A percentile compares a stretch with the other conserved stretches of the same genome.
phyloP scores from a whole-genome alignment of 1,140 invertebrate genomes.

The Saccostrea glomerata region DNA sequence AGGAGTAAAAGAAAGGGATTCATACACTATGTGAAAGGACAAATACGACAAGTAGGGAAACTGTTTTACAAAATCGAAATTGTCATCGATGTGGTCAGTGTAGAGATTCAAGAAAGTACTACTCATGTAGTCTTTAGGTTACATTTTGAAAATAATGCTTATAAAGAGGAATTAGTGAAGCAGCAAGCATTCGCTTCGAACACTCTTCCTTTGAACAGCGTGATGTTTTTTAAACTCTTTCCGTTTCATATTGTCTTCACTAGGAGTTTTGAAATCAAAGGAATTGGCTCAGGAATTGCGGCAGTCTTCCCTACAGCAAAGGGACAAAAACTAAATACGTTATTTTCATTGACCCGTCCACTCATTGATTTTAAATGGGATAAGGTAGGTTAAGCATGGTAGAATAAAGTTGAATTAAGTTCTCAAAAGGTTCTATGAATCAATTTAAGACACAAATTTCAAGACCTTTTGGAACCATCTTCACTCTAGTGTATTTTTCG shows the following conservation, averaged over 20 bases:
- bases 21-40: slow-evolving; percentile 97
- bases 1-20: slow-evolving; percentile 94
- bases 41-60: slow-evolving; percentile 86
- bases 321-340: slow-evolving; percentile 86
- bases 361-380: slow-evolving; percentile 96
- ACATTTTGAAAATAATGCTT: slow-evolving; percentile 94
- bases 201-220: slow-evolving; percentile 82
- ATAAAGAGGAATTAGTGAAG: slow-evolving; percentile 62
- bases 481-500: too few species aligned
- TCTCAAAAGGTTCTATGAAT: too few species aligned
- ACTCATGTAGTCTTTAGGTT: slow-evolving; percentile 95
- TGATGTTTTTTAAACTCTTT: slow-evolving; percentile 95
- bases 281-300: slow-evolving; percentile 92
- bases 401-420: too few species aligned
- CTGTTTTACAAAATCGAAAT: slow-evolving; percentile 96
- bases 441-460: too few species aligned
- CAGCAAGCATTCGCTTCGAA: slow-evolving; percentile 63
- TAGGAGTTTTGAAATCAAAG: slow-evolving; percentile 93
- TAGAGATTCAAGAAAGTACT: slow-evolving; percentile 92
- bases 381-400: slow-evolving; percentile 85
- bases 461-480: too few species aligned
- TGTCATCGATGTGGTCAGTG: slow-evolving; percentile 91
- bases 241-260: slow-evolving; percentile 98
- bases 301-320: slow-evolving; percentile 92
- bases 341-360: slow-evolving; percentile 93